Evolutionary conservation across 2,888 invertebrate species (phyloP).

Genomic region (Drosophila barbarae): DNA sequence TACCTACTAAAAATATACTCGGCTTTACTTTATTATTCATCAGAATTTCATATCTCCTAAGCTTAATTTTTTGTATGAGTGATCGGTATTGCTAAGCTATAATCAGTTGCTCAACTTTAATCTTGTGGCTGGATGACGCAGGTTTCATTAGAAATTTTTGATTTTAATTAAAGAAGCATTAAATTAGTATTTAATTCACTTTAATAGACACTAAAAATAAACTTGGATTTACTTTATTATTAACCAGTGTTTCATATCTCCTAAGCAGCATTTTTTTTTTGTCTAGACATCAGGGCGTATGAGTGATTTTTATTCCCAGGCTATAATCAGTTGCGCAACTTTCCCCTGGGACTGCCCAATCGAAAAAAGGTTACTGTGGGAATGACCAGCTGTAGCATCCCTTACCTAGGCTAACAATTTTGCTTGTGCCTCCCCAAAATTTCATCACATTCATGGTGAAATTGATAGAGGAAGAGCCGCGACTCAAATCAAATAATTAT

Average conservation of each 20-base stretch:
- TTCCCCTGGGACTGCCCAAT: background rate
- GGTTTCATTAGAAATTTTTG: background rate
- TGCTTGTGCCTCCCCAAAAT: slow-evolving; percentile 26
- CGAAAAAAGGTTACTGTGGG: background rate
- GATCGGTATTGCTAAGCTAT: too few species aligned
- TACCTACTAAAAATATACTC: too few species aligned
- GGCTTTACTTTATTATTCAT: too few species aligned
- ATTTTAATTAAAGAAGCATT: background rate
- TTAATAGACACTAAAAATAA: background rate
- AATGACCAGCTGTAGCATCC: slow-evolving; percentile 17
- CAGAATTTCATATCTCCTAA: too few species aligned
- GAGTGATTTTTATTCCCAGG: background rate
- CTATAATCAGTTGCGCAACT: slow-evolving; percentile 9
- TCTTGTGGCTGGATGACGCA: too few species aligned
- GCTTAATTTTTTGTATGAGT: too few species aligned
- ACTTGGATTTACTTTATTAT: background rate
- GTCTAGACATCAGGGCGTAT: slow-evolving; percentile 29
- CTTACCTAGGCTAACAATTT: slow-evolving; percentile 55
- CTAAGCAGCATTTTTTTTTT: background rate
- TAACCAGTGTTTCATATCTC: background rate
- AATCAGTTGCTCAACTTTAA: too few species aligned
- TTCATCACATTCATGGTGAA: slow-evolving; percentile 47
- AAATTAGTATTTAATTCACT: background rate
- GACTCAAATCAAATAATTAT: slow-evolving; percentile 10
- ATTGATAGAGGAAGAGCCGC: slow-evolving; percentile 47